Evolutionary conservation across 2,888 invertebrate species (phyloP), one percentile per base, ranked within the genome.

Genomic region (Harpalus rufipes): DNA sequence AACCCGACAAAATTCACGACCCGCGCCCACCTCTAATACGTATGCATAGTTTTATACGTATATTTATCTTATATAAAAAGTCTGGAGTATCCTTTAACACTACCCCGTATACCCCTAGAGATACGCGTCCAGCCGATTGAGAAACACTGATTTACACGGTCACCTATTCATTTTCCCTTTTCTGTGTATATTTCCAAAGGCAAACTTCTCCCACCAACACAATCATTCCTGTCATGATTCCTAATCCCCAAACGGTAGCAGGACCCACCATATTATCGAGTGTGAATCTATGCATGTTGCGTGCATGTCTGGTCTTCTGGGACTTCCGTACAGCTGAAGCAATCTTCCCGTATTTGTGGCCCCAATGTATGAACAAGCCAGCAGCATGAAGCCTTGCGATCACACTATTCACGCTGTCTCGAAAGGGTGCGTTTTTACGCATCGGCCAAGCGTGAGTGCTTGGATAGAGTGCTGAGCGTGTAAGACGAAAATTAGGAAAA

Each of bases 271-370:
- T 68, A n/a, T 68, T 68, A 7, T 2, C 32, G 7, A 68, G 14
- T 12, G 39, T 68, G 39, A 68, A 68, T 5, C 32, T 25, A 3
- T 39, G 21, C n/a, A 39, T 7, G 14, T 1, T 32, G 0, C n/a
- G 68, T n/a, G n/a, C 68, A 10, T 12, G 2, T 76, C 72, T 0
- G 85, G 81, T 10, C 78, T 78, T 32, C 84, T 83, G 44, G 41
- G 68, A 65, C 68, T 74, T 61, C 74, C 81, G 44, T 86, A 86
- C 68, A 65, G 79, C 10, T 83, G 85, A 78, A 82, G 72, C 16
- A n/a, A 51, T 58, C 56, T 82, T 59, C 56, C 39, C 74, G 21
- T 74, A 74, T 16, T 74, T 8, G 7, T n/a, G 8, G 10, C 44
- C 16, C 74, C 74, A 74, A 12, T 74, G 12, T 7, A 18, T 12